Percentiles rank a stretch among this genome's conserved stretches.
These are phyloP conservation scores for Athalia cordata DNA, from an alignment of 2,888 invertebrate genomes.

Conservation along the genomic window DNA sequence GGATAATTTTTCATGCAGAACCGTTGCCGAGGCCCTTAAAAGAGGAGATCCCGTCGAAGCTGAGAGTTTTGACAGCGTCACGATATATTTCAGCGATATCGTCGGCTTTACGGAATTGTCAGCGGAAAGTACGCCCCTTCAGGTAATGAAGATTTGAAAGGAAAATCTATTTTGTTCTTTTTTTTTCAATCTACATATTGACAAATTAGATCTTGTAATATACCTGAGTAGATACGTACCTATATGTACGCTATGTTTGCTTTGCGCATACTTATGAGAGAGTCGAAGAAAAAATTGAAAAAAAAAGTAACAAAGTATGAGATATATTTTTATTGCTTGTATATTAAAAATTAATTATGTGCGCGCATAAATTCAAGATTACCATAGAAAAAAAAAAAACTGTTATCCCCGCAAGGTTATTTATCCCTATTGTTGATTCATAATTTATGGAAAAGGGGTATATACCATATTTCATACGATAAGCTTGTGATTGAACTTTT, in stretches of 20 bases:
- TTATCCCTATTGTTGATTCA: slow-evolving; percentile 11
- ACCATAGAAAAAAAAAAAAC: background rate
- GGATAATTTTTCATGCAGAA: slow-evolving; percentile 73
- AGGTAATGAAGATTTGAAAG: slow-evolving; percentile 72
- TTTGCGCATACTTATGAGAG: too few relatives aligned
- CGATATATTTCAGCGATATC: slow-evolving; percentile 90
- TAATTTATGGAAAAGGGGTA: slow-evolving; percentile 11
- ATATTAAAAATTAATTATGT: background rate
- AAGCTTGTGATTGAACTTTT: too few relatives aligned
- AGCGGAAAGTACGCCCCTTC: slow-evolving; percentile 86
- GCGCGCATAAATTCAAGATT: background rate
- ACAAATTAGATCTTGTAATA: background rate
- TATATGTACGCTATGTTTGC: too few relatives aligned
- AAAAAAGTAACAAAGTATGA: background rate
- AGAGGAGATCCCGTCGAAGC: slow-evolving; percentile 87
- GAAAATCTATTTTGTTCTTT: too few relatives aligned
- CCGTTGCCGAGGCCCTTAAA: slow-evolving; percentile 87
- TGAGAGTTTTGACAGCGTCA: slow-evolving; percentile 88
- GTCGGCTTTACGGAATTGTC: slow-evolving; percentile 89
- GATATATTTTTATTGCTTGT: background rate
- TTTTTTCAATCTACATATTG: too few relatives aligned
- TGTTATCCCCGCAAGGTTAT: background rate
- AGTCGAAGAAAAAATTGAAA: too few relatives aligned
- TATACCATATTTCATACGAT: too few relatives aligned
- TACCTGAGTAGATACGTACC: too few relatives aligned